These are phyloP conservation scores for Homarus gammarus DNA, from an alignment of 2,888 invertebrate genomes.

Conservation along the genomic window DNA sequence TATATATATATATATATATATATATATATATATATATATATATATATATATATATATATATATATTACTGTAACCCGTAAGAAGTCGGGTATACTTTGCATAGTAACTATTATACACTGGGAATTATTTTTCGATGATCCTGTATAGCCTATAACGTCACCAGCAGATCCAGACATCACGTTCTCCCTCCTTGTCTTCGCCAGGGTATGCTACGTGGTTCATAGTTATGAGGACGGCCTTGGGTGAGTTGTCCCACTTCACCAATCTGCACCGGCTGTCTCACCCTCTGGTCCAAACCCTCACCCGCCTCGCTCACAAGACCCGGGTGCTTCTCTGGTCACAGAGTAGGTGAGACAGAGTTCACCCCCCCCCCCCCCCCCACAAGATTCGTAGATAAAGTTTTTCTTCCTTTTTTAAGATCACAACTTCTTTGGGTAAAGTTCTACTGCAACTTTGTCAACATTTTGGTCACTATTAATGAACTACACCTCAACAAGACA, in stretches of 20 bases:
- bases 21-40: constrained; percentile 6
- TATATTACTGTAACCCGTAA: not conserved
- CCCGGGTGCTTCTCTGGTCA: constrained; percentile 10
- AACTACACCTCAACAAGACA: no score
- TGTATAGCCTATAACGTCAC: no score
- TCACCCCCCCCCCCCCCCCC: no score
- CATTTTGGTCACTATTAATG: no score
- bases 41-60: not conserved
- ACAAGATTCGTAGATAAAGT: no score
- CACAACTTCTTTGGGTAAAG: no score
- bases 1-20: constrained; percentile 9
- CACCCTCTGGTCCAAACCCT: not conserved
- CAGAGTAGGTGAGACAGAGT: constrained; percentile 14
- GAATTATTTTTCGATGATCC: no score
- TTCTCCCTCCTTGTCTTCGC: no score
- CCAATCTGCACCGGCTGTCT: not conserved
- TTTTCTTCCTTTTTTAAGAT: no score
- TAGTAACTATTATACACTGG: not conserved
- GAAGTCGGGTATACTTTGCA: not conserved
- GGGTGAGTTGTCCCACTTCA: not conserved
- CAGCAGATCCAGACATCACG: no score
- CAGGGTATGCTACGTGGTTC: constrained; percentile 8
- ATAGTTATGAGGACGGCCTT: not conserved
- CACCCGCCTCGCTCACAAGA: not conserved
- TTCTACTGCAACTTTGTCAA: no score